Conservation (phyloP, 2,797 vertebrate genomes). For the Paramormyrops hopkinsi region DNA sequence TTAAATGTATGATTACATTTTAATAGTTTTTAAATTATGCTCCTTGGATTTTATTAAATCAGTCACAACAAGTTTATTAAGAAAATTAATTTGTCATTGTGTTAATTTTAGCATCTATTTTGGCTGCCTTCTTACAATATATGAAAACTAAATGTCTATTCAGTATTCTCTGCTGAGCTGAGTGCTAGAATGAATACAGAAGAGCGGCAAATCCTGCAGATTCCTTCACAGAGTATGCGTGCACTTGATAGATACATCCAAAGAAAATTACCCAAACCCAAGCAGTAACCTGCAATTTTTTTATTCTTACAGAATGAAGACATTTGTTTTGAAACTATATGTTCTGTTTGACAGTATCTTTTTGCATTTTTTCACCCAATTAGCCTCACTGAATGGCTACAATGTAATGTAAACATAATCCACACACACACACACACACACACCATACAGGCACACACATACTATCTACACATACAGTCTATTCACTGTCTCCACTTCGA, state of each 20-base stretch:
- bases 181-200: background rate
- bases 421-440: too few species aligned
- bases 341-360: background rate
- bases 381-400: background rate
- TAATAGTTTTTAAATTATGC: background rate
- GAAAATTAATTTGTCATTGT: background rate
- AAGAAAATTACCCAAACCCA: background rate
- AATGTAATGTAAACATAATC: background rate
- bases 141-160: background rate
- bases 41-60: background rate
- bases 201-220: background rate
- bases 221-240: background rate
- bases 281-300: background rate
- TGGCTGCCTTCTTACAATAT: background rate
- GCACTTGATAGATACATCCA: background rate
- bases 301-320: background rate
- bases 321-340: background rate
- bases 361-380: background rate
- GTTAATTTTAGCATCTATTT: background rate
- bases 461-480: background rate
- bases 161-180: background rate
- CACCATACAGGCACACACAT: background rate
- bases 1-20: background rate
- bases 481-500: background rate
- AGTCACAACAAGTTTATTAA: slow-evolving; percentile 1